phyloP scores from a whole-genome alignment of 2,888 invertebrate species.

The Embidobia sp. region DNA sequence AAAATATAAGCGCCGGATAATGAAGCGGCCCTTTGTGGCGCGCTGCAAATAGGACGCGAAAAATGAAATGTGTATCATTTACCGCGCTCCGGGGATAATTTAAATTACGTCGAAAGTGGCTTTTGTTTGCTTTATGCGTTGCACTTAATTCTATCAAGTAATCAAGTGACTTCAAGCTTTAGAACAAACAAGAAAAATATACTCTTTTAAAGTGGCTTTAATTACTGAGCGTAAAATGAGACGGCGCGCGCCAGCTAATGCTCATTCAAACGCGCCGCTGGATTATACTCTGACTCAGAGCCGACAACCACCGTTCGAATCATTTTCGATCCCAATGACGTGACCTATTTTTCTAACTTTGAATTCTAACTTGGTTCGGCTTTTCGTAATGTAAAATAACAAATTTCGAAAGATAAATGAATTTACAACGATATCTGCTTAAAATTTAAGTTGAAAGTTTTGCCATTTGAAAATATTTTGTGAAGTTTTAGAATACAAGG shows the following conservation, averaged over 20 bases:
- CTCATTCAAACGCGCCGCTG: slow-evolving; percentile 39
- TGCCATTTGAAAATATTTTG: no score
- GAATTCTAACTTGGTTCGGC: no score
- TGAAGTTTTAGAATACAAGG: no score
- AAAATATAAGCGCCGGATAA: slow-evolving; percentile 28
- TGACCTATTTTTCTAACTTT: neutral
- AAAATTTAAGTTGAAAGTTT: no score
- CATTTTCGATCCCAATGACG: slow-evolving; percentile 24
- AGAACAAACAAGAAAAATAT: slow-evolving; percentile 53
- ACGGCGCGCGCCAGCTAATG: slow-evolving; percentile 31
- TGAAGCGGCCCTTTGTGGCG: slow-evolving; percentile 19
- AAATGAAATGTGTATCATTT: slow-evolving; percentile 55
- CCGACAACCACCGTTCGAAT: slow-evolving; percentile 12
- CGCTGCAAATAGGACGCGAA: slow-evolving; percentile 45
- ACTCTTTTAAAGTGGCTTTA: slow-evolving; percentile 50
- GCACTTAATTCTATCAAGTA: slow-evolving; percentile 61
- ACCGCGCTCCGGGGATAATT: slow-evolving; percentile 34
- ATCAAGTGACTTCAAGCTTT: slow-evolving; percentile 52
- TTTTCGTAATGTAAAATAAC: no score
- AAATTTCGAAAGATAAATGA: no score
- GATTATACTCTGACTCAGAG: slow-evolving; percentile 6
- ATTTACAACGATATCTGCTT: no score
- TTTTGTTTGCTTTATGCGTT: slow-evolving; percentile 48
- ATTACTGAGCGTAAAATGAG: slow-evolving; percentile 55
- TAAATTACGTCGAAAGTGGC: slow-evolving; percentile 54